Conservation (phyloP, 1,140 invertebrate species). For the Cryptotermes secundus region DNA sequence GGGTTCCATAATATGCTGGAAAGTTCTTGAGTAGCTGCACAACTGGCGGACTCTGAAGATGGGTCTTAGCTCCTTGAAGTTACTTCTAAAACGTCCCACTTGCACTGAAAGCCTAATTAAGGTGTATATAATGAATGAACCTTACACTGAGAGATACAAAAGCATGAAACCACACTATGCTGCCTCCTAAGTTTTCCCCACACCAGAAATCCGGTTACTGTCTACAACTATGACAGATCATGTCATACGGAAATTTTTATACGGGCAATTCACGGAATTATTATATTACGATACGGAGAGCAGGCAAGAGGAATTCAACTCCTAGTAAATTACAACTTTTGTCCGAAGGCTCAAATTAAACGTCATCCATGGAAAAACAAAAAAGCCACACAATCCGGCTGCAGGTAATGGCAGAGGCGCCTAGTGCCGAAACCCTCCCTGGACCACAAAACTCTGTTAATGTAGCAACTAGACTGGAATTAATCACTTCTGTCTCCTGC, state of each 20-base stretch:
- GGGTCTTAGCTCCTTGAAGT: too few relatives aligned
- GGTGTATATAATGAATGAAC: too few relatives aligned
- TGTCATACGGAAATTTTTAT: background rate
- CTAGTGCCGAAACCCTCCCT: constrained; percentile 4
- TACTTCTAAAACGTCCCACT: too few relatives aligned
- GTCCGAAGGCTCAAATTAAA: background rate
- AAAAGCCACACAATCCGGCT: background rate
- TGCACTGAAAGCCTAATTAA: too few relatives aligned
- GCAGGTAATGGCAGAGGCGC: background rate
- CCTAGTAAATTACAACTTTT: background rate
- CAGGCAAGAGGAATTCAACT: background rate
- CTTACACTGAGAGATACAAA: too few relatives aligned
- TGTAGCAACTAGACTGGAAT: background rate
- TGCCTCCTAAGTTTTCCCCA: too few relatives aligned
- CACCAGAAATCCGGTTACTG: background rate
- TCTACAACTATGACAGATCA: background rate
- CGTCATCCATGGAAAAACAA: background rate
- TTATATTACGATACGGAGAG: background rate
- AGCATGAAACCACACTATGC: too few relatives aligned
- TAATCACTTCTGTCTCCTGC: background rate
- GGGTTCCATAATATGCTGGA: too few relatives aligned
- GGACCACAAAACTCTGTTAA: too few relatives aligned
- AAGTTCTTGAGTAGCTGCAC: too few relatives aligned
- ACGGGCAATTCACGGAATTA: background rate
- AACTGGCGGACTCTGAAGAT: too few relatives aligned